These are phyloP conservation scores for Pogoniulus pusillus DNA, from an alignment of 2,797 vertebrate genomes.

Conservation along the genomic window DNA sequence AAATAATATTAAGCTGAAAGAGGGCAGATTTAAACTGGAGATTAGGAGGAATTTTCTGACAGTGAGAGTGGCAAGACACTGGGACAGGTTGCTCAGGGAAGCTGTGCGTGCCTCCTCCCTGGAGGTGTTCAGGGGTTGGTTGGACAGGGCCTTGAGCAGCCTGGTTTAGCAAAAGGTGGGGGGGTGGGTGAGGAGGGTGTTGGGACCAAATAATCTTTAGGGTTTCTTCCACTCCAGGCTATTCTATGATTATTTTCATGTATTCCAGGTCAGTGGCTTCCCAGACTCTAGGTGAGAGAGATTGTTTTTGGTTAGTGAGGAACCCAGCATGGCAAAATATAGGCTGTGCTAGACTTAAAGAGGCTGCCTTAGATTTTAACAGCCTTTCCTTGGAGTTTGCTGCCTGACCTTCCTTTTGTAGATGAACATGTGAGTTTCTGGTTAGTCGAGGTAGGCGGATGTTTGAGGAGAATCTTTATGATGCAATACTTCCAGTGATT, in stretches of 20 bases:
- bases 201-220: too few species aligned
- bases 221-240: too few species aligned
- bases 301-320: neutral
- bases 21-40: too few species aligned
- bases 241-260: neutral
- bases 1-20: neutral
- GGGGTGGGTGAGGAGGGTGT: too few species aligned
- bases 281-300: neutral
- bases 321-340: neutral
- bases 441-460: neutral
- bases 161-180: too few species aligned
- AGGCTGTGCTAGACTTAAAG: neutral
- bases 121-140: too few species aligned
- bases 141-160: too few species aligned
- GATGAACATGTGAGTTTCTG: neutral
- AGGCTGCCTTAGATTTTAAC: neutral
- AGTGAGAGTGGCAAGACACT: too few species aligned
- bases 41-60: too few species aligned
- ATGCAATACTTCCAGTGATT: neutral
- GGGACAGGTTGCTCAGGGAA: too few species aligned
- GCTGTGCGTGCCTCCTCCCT: too few species aligned
- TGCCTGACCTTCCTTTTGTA: neutral
- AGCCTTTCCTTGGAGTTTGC: neutral
- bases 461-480: constrained; percentile 12
- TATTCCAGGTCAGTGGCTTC: neutral